Percentiles rank a stretch among this genome's conserved stretches.
phyloP scores from a whole-genome alignment of 1,140 invertebrate genomes.

The Drosophila nigromelanica region DNA sequence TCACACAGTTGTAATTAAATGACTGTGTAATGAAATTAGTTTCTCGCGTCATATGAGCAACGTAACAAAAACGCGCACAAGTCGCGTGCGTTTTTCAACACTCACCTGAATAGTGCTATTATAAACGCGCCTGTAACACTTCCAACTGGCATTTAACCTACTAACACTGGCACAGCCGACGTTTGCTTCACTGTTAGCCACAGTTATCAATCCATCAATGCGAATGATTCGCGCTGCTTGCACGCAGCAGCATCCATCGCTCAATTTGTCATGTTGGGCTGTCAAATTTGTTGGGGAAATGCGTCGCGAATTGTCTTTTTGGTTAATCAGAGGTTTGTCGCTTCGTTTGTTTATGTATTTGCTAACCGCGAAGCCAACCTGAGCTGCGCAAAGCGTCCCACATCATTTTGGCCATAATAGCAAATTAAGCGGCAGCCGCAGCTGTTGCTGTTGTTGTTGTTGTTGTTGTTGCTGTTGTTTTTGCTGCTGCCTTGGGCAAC shows the following conservation, averaged over 20 bases:
- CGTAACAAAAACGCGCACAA: slow-evolving; percentile 11
- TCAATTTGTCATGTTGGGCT: slow-evolving; percentile 50
- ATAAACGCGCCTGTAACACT: slow-evolving; percentile 40
- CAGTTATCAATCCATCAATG: slow-evolving; percentile 39
- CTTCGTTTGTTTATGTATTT: background rate
- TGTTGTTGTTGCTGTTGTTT: slow-evolving; percentile 13
- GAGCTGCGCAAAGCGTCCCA: slow-evolving; percentile 20
- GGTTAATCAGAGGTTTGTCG: slow-evolving; percentile 11
- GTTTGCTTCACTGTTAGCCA: slow-evolving; percentile 43
- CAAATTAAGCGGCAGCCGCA: slow-evolving; percentile 38
- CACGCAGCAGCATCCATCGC: slow-evolving; percentile 31
- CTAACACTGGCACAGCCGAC: slow-evolving; percentile 41
- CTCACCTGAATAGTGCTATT: slow-evolving; percentile 13
- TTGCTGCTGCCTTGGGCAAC: slow-evolving; percentile 38
- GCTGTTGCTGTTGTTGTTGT: background rate
- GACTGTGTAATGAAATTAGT: background rate
- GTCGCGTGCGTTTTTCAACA: slow-evolving; percentile 35
- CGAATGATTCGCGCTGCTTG: slow-evolving; percentile 8
- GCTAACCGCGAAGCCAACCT: background rate
- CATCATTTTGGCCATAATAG: slow-evolving; percentile 36
- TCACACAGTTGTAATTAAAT: too few relatives aligned
- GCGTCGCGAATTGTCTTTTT: slow-evolving; percentile 56
- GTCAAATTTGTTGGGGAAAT: slow-evolving; percentile 54
- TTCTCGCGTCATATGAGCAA: background rate
- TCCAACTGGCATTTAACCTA: slow-evolving; percentile 61